Conservation (phyloP, 2,888 invertebrate genomes). For the Scaptomyza polygonia region DNA sequence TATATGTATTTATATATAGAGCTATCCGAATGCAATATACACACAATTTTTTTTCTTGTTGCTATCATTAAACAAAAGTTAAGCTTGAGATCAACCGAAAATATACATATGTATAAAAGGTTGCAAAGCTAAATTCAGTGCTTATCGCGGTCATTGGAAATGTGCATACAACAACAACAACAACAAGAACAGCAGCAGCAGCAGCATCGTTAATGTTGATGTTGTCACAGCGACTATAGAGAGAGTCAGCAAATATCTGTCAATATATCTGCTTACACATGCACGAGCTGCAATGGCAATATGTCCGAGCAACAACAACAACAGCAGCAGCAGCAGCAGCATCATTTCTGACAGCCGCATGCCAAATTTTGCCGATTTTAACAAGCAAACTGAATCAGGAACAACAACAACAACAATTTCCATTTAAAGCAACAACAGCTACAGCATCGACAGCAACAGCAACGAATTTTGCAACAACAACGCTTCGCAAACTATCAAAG, state of each 20-base stretch:
- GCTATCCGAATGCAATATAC: conserved; percentile 16
- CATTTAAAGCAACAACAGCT: conserved; percentile 31
- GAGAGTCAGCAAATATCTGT: conserved; percentile 7
- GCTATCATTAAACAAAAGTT: conserved; percentile 42
- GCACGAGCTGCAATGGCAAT: conserved; percentile 74
- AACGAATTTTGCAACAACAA: conserved; percentile 66
- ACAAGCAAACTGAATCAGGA: conserved; percentile 46
- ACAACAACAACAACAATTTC: conserved; percentile 23
- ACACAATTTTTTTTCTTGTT: conserved; percentile 41
- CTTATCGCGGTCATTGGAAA: conserved; percentile 46
- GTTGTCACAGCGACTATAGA: conserved; percentile 9
- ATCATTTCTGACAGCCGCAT: conserved; percentile 30
- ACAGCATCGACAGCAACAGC: conserved; percentile 55
- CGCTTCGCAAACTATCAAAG: conserved; percentile 66
- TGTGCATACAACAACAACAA: conserved; percentile 36
- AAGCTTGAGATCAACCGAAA: conserved; percentile 11
- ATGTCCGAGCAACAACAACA: conserved; percentile 66
- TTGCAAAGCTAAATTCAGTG: conserved; percentile 47
- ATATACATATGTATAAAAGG: not conserved
- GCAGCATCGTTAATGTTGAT: conserved; percentile 21
- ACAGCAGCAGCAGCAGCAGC: conserved; percentile 43
- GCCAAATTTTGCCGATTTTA: conserved; percentile 50
- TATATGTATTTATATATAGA: conserved; percentile 5
- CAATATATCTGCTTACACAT: conserved; percentile 55
- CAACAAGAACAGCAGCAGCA: conserved; percentile 22